Evolutionary conservation across 2,888 invertebrate genomes (phyloP), one percentile per base, ranked within the genome.

Genomic region (Pyrocoelia pectoralis): DNA sequence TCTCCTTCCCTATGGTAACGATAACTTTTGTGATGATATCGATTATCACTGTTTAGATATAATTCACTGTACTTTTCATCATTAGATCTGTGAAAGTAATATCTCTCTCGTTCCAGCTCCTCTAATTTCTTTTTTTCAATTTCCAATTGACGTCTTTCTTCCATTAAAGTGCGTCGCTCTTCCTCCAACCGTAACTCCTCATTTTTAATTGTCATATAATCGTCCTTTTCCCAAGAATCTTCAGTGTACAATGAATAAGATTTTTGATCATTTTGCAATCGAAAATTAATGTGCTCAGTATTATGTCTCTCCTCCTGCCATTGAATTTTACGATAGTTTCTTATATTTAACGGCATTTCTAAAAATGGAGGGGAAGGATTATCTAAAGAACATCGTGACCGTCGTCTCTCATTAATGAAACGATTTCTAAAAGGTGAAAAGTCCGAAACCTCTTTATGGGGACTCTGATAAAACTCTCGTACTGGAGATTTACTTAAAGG

Each of bases 271-370:
- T 15, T 52, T 10, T 14, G 1, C 10, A 38, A 46, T 18, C 43
- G 12, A 13, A 38, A 38, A 12, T 53, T 6, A 12, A 38, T 12
- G 6, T 40, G 17, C 1, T 12, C 13, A 1, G 24, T 10, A 12
- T 41, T 24, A 17, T 19, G 14, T n/a, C 52, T 19, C 15, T 56
- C 41, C 10, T 56, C 66, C 12, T 56, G 53, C 62, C 59, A 60
- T 10, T 54, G 43, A n/a, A 29, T 48, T 41, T 62, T 52, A 9
- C 50, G 40, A 2, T 43, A 50, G 15, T 54, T 57, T 40, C 56
- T 41, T n/a, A 66, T 66, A 18, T 68, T 70, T 10, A 72, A 55
- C 2, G 74, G 74, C 73, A 74, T 74, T 61, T 74, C 73, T n/a
- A 72, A 61, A n/a, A 69, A 70, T 8, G 56, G 29, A 4, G 53